phyloP scores from a whole-genome alignment of 1,140 invertebrate species.

The Zaprionus tsacasi region DNA sequence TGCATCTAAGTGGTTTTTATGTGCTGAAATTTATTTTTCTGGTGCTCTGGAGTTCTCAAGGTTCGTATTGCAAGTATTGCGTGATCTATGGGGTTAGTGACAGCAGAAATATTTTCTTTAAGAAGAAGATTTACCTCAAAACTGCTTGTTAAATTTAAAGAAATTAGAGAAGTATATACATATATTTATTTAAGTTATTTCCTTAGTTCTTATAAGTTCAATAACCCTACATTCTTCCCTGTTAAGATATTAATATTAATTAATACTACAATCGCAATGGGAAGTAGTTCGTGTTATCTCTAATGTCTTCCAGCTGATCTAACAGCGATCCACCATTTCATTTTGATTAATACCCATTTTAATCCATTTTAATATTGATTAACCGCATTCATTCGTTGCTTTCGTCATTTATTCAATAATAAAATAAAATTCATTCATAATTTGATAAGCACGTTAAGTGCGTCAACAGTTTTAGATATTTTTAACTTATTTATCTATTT shows the following conservation, averaged over 20 bases:
- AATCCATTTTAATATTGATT: background rate
- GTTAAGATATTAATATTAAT: background rate
- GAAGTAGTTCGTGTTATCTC: background rate
- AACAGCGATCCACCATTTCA: background rate
- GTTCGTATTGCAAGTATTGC: constrained; percentile 47
- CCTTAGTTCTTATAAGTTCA: background rate
- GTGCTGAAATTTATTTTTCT: constrained; percentile 38
- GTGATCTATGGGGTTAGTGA: constrained; percentile 5
- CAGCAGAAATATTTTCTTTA: too few species aligned
- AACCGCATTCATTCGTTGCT: background rate
- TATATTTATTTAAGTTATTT: background rate
- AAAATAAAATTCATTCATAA: constrained; percentile 20
- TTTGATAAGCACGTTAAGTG: constrained; percentile 17
- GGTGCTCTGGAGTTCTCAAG: constrained; percentile 39
- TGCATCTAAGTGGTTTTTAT: constrained; percentile 44
- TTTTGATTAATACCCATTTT: background rate
- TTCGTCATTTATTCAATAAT: constrained; percentile 18
- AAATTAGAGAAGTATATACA: background rate
- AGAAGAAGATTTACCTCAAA: too few species aligned
- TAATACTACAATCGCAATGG: background rate
- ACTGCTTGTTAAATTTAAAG: background rate
- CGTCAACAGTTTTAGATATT: constrained; percentile 5
- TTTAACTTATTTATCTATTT: background rate
- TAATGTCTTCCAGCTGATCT: background rate
- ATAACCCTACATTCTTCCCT: background rate